Evolutionary conservation across 2,113 vertebrate genomes (phyloP).

Genomic region (Trochalopteron elliotii): DNA sequence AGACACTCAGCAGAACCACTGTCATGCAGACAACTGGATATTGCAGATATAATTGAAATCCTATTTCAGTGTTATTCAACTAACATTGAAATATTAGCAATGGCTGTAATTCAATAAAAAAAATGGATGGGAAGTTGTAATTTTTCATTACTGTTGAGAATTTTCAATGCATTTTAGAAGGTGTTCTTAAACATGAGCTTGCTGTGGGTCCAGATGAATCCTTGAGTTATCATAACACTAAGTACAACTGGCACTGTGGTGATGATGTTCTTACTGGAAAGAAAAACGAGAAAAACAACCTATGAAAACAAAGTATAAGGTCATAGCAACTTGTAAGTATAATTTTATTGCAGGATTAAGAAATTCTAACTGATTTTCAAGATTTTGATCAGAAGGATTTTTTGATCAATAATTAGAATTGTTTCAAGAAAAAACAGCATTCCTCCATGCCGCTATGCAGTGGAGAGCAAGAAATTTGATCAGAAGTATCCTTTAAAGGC

Average conservation of each 20-base stretch:
- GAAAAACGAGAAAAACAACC: neutral
- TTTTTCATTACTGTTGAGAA: neutral
- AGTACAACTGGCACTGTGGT: accelerated
- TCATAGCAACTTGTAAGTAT: neutral
- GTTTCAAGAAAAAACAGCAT: neutral
- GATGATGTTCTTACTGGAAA: neutral
- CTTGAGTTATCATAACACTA: neutral
- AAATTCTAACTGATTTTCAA: neutral
- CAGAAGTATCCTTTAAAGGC: neutral
- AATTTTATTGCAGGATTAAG: neutral
- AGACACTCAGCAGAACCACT: neutral
- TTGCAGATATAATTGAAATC: neutral
- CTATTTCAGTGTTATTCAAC: neutral
- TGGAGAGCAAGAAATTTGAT: neutral
- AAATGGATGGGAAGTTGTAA: neutral
- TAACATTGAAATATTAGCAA: neutral
- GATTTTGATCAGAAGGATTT: neutral
- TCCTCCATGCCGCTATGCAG: accelerated
- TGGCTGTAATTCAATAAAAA: neutral
- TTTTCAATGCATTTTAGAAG: neutral
- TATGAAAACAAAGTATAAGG: neutral
- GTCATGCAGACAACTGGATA: neutral
- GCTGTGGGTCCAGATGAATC: neutral
- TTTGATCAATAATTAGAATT: accelerated
- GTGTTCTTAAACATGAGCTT: neutral